A percentile compares a stretch with the other conserved stretches of the same genome.
phyloP scores from a whole-genome alignment of 2,888 invertebrate species.

The Dicyrtomina minuta region DNA sequence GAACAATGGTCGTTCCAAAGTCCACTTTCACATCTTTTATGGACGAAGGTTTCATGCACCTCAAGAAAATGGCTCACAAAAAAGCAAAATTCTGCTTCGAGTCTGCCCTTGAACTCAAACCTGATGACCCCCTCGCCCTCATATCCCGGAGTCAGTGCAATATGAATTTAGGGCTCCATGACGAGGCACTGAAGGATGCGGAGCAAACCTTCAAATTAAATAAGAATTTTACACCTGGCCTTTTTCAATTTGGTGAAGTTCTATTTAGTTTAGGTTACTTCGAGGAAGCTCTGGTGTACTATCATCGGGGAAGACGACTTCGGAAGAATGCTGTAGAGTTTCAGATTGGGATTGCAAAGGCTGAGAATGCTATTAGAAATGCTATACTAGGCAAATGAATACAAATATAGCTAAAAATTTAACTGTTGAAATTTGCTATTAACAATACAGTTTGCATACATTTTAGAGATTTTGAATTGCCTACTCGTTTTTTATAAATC shows the following conservation, averaged over 20 bases:
- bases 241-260: constrained; percentile 25
- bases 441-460: too few species aligned
- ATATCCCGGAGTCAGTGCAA: constrained; percentile 23
- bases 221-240: constrained; percentile 4
- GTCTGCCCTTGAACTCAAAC: constrained; percentile 12
- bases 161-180: constrained; percentile 19
- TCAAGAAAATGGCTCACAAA: constrained; percentile 23
- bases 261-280: constrained; percentile 26
- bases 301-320: constrained; percentile 10
- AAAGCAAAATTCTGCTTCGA: constrained; percentile 16
- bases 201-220: neutral
- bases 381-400: constrained; percentile 26
- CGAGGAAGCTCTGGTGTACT: constrained; percentile 26
- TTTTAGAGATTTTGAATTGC: too few species aligned
- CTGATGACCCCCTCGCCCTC: constrained; percentile 23
- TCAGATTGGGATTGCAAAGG: constrained; percentile 13
- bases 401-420: too few species aligned
- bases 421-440: too few species aligned
- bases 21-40: constrained; percentile 15
- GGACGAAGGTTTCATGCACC: constrained; percentile 17
- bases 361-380: constrained; percentile 15
- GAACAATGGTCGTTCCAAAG: neutral
- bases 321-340: constrained; percentile 13
- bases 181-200: constrained; percentile 20
- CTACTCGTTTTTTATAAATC: too few species aligned